Base-by-base conservation (phyloP, 2,797 vertebrate genomes). In the Sebastes taczanowskii region DNA sequence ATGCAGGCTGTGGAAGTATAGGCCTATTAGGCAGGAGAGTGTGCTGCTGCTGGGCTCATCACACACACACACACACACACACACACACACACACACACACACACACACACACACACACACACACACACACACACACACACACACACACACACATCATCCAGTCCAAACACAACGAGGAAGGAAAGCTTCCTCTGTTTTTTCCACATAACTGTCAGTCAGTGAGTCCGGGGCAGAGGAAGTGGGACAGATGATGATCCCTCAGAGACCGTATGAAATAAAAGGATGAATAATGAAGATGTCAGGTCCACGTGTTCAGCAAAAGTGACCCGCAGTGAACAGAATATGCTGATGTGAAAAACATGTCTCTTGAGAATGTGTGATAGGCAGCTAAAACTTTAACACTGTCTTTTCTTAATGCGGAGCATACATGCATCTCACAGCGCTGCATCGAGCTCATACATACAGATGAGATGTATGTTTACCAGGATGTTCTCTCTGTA, bases 191-290 rank as follows among this genome's bases (percentile, higher is more conserved):
- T 65, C 58, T 71, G 66, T 80, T 78, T 91, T 89, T 90, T 78
- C 84, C 90, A 87, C 78, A 71, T 60, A 62, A 35, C 86, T 81
- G 84, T 91, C 90, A 86, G 77, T 90, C 81, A 84, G 72, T 7
- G 55, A 75, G 78, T 34, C 61, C 46, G 29, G 72, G 73, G 66
- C 74, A 69, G 74, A 86, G 90, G 90, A 89, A 88, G 88, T 70
- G 75, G 79, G 86, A 86, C 80, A 42, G 63, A 78, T 71, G 81
- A 91, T 72, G 83, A 86, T 82, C 78, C 87, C 85, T 9, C 80
- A 72, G 89, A 87, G 87, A 71, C 73, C 4, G 2, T 82, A 79
- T 83, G 71, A 86, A 88, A 90, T 88, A 81, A 90, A 86, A 86
- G 64, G 55, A 86, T 83, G 82, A 92, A 80, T 84, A 87, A 89